phyloP scores from a whole-genome alignment of 1,140 invertebrate species.

The Drosophila kurseongensis region DNA sequence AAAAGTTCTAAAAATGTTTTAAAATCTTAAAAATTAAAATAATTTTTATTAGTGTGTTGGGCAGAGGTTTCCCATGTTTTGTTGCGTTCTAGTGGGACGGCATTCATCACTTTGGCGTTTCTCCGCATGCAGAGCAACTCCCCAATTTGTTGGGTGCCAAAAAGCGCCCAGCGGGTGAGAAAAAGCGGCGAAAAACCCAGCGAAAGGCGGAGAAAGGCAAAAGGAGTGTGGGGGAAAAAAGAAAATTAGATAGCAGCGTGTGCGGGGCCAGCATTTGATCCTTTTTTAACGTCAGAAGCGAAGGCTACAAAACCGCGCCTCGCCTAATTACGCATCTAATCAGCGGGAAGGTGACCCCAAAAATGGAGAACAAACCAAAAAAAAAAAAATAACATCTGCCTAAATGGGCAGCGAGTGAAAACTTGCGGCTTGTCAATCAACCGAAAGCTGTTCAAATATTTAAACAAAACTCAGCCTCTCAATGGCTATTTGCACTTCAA shows the following conservation, averaged over 20 bases:
- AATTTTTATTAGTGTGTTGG: slow-evolving; percentile 1
- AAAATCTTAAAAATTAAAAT: not conserved
- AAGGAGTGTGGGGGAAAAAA: slow-evolving; percentile 39
- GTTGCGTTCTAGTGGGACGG: slow-evolving; percentile 6
- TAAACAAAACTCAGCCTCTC: slow-evolving; percentile 44
- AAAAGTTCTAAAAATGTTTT: no score
- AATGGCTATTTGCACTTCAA: slow-evolving; percentile 66
- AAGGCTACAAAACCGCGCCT: slow-evolving; percentile 15
- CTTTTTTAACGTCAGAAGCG: slow-evolving; percentile 47
- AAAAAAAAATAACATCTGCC: slow-evolving; percentile 30
- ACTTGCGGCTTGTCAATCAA: slow-evolving; percentile 65
- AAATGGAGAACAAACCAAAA: not conserved
- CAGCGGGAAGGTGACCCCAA: slow-evolving; percentile 37
- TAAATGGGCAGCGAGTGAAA: slow-evolving; percentile 13
- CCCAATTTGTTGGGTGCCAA: slow-evolving; percentile 38
- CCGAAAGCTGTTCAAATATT: slow-evolving; percentile 73
- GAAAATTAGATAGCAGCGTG: slow-evolving; percentile 73
- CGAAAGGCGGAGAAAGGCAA: slow-evolving; percentile 23
- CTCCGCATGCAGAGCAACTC: slow-evolving; percentile 48
- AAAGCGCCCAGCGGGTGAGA: slow-evolving; percentile 43
- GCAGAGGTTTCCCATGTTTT: slow-evolving; percentile 34
- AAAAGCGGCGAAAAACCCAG: slow-evolving; percentile 16
- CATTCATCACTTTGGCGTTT: slow-evolving; percentile 41
- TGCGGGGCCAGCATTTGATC: slow-evolving; percentile 65
- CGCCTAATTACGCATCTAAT: slow-evolving; percentile 79